phyloP scores from a whole-genome alignment of 23 tunicate species.

The Corella eumyota region DNA sequence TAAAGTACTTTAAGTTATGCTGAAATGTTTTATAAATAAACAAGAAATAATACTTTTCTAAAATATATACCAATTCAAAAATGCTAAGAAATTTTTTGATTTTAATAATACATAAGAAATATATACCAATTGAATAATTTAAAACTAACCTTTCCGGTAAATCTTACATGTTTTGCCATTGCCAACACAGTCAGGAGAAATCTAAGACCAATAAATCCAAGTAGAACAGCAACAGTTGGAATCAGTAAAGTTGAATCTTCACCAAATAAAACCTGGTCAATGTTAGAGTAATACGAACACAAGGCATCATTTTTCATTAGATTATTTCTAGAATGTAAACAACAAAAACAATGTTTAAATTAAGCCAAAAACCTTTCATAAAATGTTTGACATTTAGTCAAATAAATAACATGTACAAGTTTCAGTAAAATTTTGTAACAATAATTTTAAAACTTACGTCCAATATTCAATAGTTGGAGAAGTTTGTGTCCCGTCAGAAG shows the following conservation, averaged over 20 bases:
- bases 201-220: slow-evolving; percentile 29
- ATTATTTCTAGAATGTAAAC: slow-evolving; percentile 21
- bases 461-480: slow-evolving; percentile 43
- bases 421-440: not conserved
- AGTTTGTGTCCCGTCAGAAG: slow-evolving; percentile 38
- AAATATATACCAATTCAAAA: not conserved
- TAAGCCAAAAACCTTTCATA: not conserved
- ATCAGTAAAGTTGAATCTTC: slow-evolving; percentile 5
- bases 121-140: too few relatives aligned
- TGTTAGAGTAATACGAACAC: slow-evolving; percentile 11
- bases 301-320: slow-evolving; percentile 31
- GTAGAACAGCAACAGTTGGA: slow-evolving; percentile 31
- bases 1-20: too few relatives aligned
- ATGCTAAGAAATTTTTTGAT: not conserved
- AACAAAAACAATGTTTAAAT: not conserved
- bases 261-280: slow-evolving; percentile 29
- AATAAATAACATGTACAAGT: not conserved
- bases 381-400: not conserved
- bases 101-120: not conserved
- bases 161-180: slow-evolving; percentile 50
- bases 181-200: slow-evolving; percentile 25
- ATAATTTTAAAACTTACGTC: slow-evolving; percentile 17
- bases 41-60: not conserved
- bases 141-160: slow-evolving; percentile 75
- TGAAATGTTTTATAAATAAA: too few relatives aligned